Base-by-base conservation (phyloP, 2,113 vertebrate species). In the Canis aureus region DNA sequence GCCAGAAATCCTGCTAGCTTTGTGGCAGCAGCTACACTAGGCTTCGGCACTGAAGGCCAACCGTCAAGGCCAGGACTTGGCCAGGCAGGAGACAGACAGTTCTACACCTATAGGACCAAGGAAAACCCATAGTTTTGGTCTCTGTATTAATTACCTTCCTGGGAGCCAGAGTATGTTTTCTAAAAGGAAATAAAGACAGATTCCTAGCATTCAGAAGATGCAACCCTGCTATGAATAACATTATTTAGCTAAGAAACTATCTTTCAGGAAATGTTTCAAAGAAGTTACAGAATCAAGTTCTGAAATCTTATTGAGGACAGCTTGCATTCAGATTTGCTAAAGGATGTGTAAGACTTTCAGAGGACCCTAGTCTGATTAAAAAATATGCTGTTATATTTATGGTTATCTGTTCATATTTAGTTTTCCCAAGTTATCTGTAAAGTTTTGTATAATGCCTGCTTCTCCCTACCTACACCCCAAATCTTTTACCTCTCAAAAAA, bases 301-400 rank as follows among this genome's bases (percentile, higher is more conserved):
- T 59, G 10, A 89, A 94, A 87, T 16, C 3, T 57, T 78, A 51
- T 74, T 78, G 35, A 95, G 60, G 32, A 76, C 17, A 51, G 20
- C 17, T 23, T 62, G 74, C 15, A 67, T 43, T 89, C n/a, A 49
- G 79, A 73, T 49, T 89, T 83, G n/a, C 60, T 78, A 82, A 93
- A 38, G n/a, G 43, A 84, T 9, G 1, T 0, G 1, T 49, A 38
- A 32, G 89, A 81, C 11, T 60, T 91, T 51, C 29, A 8, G 22
- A 83, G 69, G 25, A 92, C 16, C 6, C 69, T 88, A 38, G 27
- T 87, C 95, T 94, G 38, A 85, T 38, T 69, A 43, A 43, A 43
- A 43, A 43, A 43, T 43, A 43, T 43, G 43, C 43, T 43, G 43
- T 43, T 43, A 43, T 43, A 43, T 43, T 43, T 43, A 43, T 43